Evolutionary conservation across 2,113 vertebrate species (phyloP).

Genomic region (Chroicocephalus ridibundus): DNA sequence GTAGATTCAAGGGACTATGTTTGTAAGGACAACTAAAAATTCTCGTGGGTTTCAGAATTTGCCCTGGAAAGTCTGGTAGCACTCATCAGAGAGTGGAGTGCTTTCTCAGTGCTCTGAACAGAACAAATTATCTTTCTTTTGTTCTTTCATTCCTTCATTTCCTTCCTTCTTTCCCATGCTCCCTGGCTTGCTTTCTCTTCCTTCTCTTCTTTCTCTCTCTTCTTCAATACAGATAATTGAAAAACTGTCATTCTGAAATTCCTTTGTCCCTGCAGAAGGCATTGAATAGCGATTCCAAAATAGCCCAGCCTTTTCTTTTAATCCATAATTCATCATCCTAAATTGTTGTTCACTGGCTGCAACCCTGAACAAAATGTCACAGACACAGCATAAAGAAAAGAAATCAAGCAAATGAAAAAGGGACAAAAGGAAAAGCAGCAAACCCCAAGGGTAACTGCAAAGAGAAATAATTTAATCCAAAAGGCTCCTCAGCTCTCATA

Average conservation of each 20-base stretch:
- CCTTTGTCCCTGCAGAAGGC: slow-evolving; percentile 8
- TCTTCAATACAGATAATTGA: slow-evolving; percentile 12
- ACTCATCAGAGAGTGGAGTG: not conserved
- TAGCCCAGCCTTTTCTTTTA: slow-evolving; percentile 32
- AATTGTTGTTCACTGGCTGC: slow-evolving; percentile 28
- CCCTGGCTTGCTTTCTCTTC: not conserved
- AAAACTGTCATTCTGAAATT: slow-evolving; percentile 25
- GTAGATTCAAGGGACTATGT: not conserved
- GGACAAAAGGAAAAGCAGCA: not conserved
- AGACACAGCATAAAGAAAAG: not conserved
- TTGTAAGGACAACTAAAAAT: not conserved
- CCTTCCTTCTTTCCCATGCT: not conserved
- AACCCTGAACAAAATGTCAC: slow-evolving; percentile 39
- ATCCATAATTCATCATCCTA: slow-evolving; percentile 58
- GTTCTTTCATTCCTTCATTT: not conserved
- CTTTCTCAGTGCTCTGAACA: not conserved
- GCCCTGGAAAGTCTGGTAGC: not conserved
- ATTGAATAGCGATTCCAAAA: slow-evolving; percentile 9
- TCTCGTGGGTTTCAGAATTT: not conserved
- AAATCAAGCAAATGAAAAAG: slow-evolving; percentile 32
- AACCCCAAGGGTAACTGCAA: not conserved
- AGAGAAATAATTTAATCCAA: not conserved
- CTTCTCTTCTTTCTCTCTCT: not conserved
- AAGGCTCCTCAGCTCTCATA: not conserved
- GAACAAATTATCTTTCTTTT: not conserved